Conservation (phyloP, 2,888 invertebrate species). For the Odontomyia ornata region DNA sequence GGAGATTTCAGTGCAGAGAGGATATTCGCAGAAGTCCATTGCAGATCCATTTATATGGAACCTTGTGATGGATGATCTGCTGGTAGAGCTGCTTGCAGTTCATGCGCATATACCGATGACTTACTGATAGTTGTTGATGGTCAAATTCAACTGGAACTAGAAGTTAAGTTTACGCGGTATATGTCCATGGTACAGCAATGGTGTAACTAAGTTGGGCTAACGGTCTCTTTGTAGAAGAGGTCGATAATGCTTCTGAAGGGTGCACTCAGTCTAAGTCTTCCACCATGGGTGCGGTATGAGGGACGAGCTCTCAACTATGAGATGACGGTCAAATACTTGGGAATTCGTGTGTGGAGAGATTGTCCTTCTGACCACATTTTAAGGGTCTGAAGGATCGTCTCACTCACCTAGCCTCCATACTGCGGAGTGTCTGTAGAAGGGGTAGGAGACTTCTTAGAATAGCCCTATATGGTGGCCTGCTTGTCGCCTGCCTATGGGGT, state of each 20-base stretch:
- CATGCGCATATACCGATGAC: not conserved
- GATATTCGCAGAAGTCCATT: slow-evolving; percentile 6
- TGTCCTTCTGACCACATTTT: not conserved
- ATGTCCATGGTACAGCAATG: not conserved
- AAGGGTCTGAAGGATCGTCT: not conserved
- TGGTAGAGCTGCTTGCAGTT: not conserved
- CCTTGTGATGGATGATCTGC: slow-evolving; percentile 11
- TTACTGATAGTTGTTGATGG: not conserved
- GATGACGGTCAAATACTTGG: not conserved
- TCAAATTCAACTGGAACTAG: not conserved
- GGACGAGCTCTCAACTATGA: not conserved
- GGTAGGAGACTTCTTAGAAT: not conserved
- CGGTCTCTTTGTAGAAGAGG: not conserved
- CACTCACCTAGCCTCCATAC: not conserved
- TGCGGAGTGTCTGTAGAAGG: not conserved
- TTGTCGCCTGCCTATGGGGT: not conserved
- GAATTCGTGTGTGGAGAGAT: not conserved
- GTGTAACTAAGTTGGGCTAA: not conserved
- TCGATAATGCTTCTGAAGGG: not conserved
- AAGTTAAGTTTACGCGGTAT: not conserved
- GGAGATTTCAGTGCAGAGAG: not conserved
- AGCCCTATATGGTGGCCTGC: not conserved
- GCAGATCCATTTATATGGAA: slow-evolving; percentile 7
- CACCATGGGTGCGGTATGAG: not conserved
- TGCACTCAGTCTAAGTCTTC: not conserved